phyloP scores from a whole-genome alignment of 2,113 vertebrate species.

The Ovis aries region ARS-UI_Ramb_v3.0 NC_056057.1:14512001-14512500 shows the following conservation, averaged over 20 bases:
- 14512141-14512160: not conserved
- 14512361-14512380: not conserved
- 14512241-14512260: not conserved
- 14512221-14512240: not conserved
- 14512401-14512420: not conserved
- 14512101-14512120: not conserved
- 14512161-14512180: not conserved
- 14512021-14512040: not conserved
- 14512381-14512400: not conserved
- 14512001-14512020: not conserved
- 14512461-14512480: not conserved
- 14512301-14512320: not conserved
- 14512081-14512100: not conserved
- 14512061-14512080: not conserved
- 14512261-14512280: not conserved
- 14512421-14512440: accelerated
- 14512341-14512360: not conserved
- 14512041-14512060: not conserved
- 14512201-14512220: not conserved
- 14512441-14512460: not conserved
- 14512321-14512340: not conserved
- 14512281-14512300: not conserved
- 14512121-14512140: not conserved
- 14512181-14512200: not conserved
- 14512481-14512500: not conserved